These are phyloP conservation scores for Pheosia gnoma DNA, from an alignment of 2,888 invertebrate species.

Conservation along the genomic window DNA sequence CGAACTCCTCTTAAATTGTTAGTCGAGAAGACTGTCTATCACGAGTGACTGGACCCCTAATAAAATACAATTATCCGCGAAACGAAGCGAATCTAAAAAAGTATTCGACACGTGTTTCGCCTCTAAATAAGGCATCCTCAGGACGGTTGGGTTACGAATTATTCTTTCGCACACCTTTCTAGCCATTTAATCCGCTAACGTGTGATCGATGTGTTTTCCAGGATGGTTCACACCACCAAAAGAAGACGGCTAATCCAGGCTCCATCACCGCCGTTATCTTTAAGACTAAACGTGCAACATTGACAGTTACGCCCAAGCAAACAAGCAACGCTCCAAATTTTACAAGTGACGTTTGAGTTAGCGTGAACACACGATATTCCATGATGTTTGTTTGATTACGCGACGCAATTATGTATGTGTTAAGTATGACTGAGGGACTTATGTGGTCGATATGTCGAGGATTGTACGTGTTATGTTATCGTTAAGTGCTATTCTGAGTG, in stretches of 20 bases:
- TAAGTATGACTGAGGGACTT: slow-evolving; percentile 58
- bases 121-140: no score
- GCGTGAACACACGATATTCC: slow-evolving; percentile 58
- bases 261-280: slow-evolving; percentile 47
- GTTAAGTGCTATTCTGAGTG: slow-evolving; percentile 77
- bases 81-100: no score
- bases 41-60: no score
- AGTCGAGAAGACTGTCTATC: no score
- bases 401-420: slow-evolving; percentile 51
- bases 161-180: no score
- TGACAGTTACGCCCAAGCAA: slow-evolving; percentile 65
- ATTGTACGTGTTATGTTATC: slow-evolving; percentile 67
- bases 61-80: no score
- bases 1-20: no score
- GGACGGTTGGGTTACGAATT: no score
- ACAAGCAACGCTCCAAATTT: slow-evolving; percentile 56
- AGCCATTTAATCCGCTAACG: background rate
- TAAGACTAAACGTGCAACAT: slow-evolving; percentile 72
- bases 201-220: slow-evolving; percentile 58
- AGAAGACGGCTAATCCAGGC: slow-evolving; percentile 91
- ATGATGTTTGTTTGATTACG: slow-evolving; percentile 50
- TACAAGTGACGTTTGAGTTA: slow-evolving; percentile 61
- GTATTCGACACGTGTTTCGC: no score
- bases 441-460: slow-evolving; percentile 55
- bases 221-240: slow-evolving; percentile 97